A percentile compares a stretch with the other conserved stretches of the same genome.
phyloP scores from a whole-genome alignment of 2,888 invertebrate genomes.

The Bhutanitis thaidina region DNA sequence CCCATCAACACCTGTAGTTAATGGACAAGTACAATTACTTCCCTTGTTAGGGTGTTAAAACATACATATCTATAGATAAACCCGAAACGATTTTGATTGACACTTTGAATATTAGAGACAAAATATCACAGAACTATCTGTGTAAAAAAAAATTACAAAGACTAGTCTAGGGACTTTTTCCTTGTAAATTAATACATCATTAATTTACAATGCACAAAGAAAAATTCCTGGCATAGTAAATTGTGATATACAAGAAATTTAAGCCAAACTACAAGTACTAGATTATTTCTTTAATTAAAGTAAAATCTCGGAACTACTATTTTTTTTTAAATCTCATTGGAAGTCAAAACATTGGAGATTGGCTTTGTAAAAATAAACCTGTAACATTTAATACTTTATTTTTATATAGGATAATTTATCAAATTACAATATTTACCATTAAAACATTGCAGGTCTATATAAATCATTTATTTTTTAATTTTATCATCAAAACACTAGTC shows the following conservation, averaged over 20 bases:
- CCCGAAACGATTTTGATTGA: constrained; percentile 66
- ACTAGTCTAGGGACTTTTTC: too few species aligned
- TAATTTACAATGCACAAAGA: background rate
- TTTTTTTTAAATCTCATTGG: background rate
- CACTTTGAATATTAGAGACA: constrained; percentile 62
- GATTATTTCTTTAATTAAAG: background rate
- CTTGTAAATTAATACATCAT: background rate
- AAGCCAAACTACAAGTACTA: constrained; percentile 11
- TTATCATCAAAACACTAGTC: background rate
- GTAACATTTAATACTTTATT: background rate
- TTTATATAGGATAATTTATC: too few species aligned
- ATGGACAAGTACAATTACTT: constrained; percentile 40
- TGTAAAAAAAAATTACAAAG: constrained; percentile 9
- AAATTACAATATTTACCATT: too few species aligned
- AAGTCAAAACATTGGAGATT: background rate
- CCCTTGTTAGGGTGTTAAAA: constrained; percentile 58
- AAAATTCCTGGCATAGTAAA: too few species aligned
- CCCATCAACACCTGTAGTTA: constrained; percentile 35
- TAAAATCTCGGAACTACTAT: background rate
- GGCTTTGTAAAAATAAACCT: constrained; percentile 12
- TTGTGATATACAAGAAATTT: background rate
- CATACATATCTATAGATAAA: constrained; percentile 39
- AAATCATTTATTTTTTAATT: too few species aligned
- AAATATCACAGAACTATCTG: constrained; percentile 18
- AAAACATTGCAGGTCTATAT: background rate